A percentile compares a stretch with the other conserved stretches of the same genome.
These are phyloP conservation scores for Tolmerus cingulatus DNA, from an alignment of 2,888 invertebrate genomes.

Conservation along the genomic window DNA sequence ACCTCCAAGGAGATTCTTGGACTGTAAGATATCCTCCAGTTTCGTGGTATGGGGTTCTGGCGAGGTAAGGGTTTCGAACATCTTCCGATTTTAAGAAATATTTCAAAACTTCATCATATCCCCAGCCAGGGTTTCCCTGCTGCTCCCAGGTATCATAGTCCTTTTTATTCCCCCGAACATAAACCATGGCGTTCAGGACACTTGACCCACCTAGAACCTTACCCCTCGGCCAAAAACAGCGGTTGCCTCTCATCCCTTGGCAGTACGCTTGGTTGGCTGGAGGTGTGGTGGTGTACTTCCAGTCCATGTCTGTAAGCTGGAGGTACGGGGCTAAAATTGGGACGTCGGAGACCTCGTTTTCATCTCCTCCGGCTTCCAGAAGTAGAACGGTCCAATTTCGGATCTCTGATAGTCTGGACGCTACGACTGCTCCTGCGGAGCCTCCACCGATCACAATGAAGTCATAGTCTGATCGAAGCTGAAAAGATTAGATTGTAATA, in stretches of 20 bases:
- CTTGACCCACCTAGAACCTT: slow-evolving; percentile 89
- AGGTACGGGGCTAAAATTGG: slow-evolving; percentile 85
- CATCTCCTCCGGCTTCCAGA: slow-evolving; percentile 87
- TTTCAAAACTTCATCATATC: slow-evolving; percentile 79
- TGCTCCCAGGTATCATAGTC: slow-evolving; percentile 90
- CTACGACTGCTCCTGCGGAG: slow-evolving; percentile 88
- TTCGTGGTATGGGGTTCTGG: slow-evolving; percentile 76
- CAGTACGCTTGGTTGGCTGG: slow-evolving; percentile 81
- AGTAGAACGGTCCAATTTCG: slow-evolving; percentile 84
- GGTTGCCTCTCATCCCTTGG: slow-evolving; percentile 84
- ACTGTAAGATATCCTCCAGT: slow-evolving; percentile 84
- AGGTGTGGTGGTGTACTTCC: slow-evolving; percentile 90
- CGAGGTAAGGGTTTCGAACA: slow-evolving; percentile 83
- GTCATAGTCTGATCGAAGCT: slow-evolving; percentile 82
- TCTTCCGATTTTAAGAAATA: slow-evolving; percentile 90
- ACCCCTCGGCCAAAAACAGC: slow-evolving; percentile 92
- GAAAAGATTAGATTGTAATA: slow-evolving; percentile 52
- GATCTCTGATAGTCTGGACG: slow-evolving; percentile 82
- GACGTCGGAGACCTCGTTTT: slow-evolving; percentile 87
- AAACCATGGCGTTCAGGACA: slow-evolving; percentile 91
- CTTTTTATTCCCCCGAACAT: slow-evolving; percentile 84
- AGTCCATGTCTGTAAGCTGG: slow-evolving; percentile 86
- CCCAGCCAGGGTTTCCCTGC: slow-evolving; percentile 87
- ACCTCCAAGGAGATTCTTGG: slow-evolving; percentile 84
- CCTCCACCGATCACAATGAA: slow-evolving; percentile 89